Evolutionary conservation across 2,888 invertebrate genomes (phyloP).

Genomic region (Choreutis nemorana): DNA sequence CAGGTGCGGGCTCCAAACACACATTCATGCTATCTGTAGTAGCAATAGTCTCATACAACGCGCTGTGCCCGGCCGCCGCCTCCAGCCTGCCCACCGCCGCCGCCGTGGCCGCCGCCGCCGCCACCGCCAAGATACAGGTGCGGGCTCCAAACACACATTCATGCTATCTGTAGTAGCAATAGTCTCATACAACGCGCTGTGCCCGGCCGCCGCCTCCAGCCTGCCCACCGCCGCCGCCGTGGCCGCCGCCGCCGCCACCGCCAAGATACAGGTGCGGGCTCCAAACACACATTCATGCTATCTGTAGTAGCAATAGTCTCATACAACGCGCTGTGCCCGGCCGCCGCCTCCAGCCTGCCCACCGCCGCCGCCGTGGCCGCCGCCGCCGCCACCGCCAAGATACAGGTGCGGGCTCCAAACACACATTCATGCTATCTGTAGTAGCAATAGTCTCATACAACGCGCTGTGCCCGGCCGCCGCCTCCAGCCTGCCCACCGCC

Average conservation of each 20-base stretch:
- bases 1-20: too few relatives aligned
- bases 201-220: slow-evolving; percentile 80
- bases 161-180: too few relatives aligned
- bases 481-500: slow-evolving; percentile 89
- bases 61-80: slow-evolving; percentile 80
- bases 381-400: slow-evolving; percentile 91
- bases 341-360: slow-evolving; percentile 82
- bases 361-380: slow-evolving; percentile 95
- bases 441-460: slow-evolving; percentile 99
- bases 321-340: slow-evolving; percentile 90
- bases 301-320: slow-evolving; percentile 99
- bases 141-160: too few relatives aligned
- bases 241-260: slow-evolving; percentile 89
- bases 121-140: slow-evolving; percentile 96
- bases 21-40: too few relatives aligned
- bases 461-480: slow-evolving; percentile 81
- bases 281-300: too few relatives aligned
- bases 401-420: too few relatives aligned
- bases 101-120: slow-evolving; percentile 88
- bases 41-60: slow-evolving; percentile 98
- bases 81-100: slow-evolving; percentile 93
- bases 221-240: slow-evolving; percentile 95
- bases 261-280: slow-evolving; percentile 96
- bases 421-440: too few relatives aligned
- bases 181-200: slow-evolving; percentile 94